These are phyloP conservation scores for Tridacna crocea DNA, from an alignment of 2,888 invertebrate species.

Conservation along the genomic window DNA sequence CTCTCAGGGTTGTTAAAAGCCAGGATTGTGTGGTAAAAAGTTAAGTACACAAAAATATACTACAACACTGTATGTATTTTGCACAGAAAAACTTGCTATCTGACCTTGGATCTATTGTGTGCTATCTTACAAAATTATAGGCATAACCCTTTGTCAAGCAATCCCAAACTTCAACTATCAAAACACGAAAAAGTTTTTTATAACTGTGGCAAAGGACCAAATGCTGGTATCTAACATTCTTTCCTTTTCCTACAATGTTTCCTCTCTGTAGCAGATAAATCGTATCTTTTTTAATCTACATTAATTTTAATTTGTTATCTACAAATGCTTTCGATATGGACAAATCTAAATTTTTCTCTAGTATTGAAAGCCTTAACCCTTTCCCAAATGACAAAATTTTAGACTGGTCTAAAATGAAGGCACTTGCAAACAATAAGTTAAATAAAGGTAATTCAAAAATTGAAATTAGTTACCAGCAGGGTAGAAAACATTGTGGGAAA, in stretches of 20 bases:
- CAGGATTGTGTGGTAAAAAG: no score
- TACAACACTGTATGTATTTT: not conserved
- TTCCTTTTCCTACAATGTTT: not conserved
- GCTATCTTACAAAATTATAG: not conserved
- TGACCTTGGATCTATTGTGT: not conserved
- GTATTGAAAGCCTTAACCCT: not conserved
- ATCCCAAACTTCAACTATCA: not conserved
- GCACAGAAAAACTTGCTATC: not conserved
- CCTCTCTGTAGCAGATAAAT: not conserved
- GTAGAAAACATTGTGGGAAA: slow-evolving; percentile 11
- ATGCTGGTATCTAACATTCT: no score
- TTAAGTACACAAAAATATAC: no score
- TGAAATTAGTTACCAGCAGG: not conserved
- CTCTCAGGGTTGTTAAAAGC: no score
- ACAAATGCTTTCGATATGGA: not conserved
- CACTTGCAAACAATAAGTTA: not conserved
- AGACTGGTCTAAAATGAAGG: not conserved
- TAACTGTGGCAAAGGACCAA: no score
- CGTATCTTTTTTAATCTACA: not conserved
- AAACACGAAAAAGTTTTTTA: no score
- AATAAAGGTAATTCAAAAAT: not conserved
- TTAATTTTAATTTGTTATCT: not conserved
- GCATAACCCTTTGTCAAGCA: not conserved
- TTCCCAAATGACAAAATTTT: not conserved
- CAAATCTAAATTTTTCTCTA: not conserved